A percentile compares a stretch with the other conserved stretches of the same genome.
These are phyloP conservation scores for Eilema griseolum DNA, from an alignment of 2,888 invertebrate genomes.

Conservation along the genomic window DNA sequence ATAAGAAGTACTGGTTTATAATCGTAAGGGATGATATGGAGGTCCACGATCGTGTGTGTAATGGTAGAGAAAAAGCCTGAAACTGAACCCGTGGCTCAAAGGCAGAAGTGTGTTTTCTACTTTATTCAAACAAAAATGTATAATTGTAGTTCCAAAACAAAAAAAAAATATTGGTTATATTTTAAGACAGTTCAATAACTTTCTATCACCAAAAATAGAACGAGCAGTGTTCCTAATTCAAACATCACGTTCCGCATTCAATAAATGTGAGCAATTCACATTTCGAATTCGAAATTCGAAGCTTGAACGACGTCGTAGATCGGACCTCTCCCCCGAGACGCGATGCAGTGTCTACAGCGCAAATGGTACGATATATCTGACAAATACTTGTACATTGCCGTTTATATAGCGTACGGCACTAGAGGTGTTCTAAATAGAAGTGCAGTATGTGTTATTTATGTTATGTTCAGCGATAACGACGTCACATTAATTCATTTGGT, in stretches of 20 bases:
- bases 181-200: slow-evolving; percentile 7
- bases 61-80: too few relatives aligned
- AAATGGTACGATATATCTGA: slow-evolving; percentile 51
- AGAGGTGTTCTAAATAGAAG: slow-evolving; percentile 15
- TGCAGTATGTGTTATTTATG: slow-evolving; percentile 20
- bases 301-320: slow-evolving; percentile 33
- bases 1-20: too few relatives aligned
- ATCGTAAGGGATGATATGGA: too few relatives aligned
- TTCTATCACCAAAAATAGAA: slow-evolving; percentile 13
- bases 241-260: slow-evolving; percentile 33
- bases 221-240: slow-evolving; percentile 24
- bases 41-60: too few relatives aligned
- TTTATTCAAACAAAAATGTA: too few relatives aligned
- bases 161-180: too few relatives aligned
- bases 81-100: too few relatives aligned
- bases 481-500: slow-evolving; percentile 17
- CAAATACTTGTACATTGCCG: slow-evolving; percentile 48
- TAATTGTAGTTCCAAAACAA: not conserved
- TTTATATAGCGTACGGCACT: slow-evolving; percentile 29
- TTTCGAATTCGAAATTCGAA: slow-evolving; percentile 39
- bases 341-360: slow-evolving; percentile 40
- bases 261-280: slow-evolving; percentile 44
- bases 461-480: slow-evolving; percentile 19
- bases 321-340: slow-evolving; percentile 27
- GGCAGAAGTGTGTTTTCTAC: too few relatives aligned